Evolutionary conservation across 2,797 vertebrate genomes (phyloP), one percentile per base, ranked within the genome.

Genomic region (Oreortyx pictus): DNA sequence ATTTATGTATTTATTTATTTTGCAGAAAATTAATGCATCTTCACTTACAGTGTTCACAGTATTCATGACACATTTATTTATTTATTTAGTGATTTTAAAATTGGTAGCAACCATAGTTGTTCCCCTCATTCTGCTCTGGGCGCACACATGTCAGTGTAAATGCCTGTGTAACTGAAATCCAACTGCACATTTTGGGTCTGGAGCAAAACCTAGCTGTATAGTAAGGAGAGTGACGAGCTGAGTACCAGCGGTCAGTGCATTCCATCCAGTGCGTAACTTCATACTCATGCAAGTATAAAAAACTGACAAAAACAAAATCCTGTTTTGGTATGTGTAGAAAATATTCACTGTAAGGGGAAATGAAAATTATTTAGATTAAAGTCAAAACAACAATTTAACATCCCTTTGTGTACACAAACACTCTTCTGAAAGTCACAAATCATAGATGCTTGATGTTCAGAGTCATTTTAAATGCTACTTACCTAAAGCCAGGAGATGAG

Each of bases 401-500:
- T 97, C 93, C 94, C 85, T 95, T 90, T 96, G 95, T 94, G 91
- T 97, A 96, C 88, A 97, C 96, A 97, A 97, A 97, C 96, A 96
- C 96, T 97, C 95, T 92, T 97, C 93, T 96, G 94, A 97, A 97
- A 96, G 94, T 97, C 95, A 97, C 97, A 97, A 96, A 97, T 97
- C 96, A 97, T 93, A 73, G 88, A 91, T 91, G 89, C 88, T 94
- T 89, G 92, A 95, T 95, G 96, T 95, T 94, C 92, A 46, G 92
- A 96, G 96, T 86, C 2, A 9, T 95, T 97, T 96, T 93, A 97
- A 97, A 97, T 73, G 96, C 96, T 97, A 96, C 97, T 96, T 96
- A 96, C 96, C 97, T 97, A 97, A 97, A 97, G 85, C 96, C 96
- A 91, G 93, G 96, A 96, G 97, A 97, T 97, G 96, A 97, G 95